phyloP scores from a whole-genome alignment of 2,113 vertebrate species.

The Notechis scutatus region DNA sequence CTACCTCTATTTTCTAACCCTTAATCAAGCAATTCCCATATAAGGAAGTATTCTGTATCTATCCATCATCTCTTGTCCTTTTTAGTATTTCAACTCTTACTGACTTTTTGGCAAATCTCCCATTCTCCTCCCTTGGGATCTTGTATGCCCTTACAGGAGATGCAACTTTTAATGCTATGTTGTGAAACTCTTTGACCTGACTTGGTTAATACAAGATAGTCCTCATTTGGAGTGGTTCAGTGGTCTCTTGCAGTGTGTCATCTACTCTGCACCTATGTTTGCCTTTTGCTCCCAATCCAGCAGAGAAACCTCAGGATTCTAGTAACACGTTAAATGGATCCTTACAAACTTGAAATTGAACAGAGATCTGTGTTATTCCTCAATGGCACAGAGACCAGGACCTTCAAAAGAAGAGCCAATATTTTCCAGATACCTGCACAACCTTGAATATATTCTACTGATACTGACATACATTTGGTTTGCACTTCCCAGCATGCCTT shows the following conservation, averaged over 20 bases:
- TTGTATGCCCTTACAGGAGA: too few species aligned
- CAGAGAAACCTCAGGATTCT: not conserved
- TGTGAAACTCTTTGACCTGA: not conserved
- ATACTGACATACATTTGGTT: conserved; percentile 25
- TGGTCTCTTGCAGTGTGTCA: not conserved
- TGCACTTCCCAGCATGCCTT: conserved; percentile 8
- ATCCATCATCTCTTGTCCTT: too few species aligned
- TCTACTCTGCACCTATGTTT: not conserved
- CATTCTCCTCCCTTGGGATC: too few species aligned
- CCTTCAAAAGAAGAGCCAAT: not conserved
- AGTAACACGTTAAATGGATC: not conserved
- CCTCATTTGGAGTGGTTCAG: not conserved
- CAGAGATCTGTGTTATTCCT: not conserved
- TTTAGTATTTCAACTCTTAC: too few species aligned
- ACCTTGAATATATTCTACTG: conserved; percentile 3
- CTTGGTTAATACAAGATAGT: not conserved
- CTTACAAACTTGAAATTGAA: not conserved
- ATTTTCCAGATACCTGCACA: not conserved
- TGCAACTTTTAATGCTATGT: not conserved
- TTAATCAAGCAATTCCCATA: too few species aligned
- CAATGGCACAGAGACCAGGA: not conserved
- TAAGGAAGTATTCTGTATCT: too few species aligned
- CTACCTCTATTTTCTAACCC: too few species aligned
- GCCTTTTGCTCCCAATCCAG: not conserved
- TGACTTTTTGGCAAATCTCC: too few species aligned